Evolutionary conservation across 2,797 vertebrate species (phyloP).

Genomic region (Triplophysa bombifrons): DNA sequence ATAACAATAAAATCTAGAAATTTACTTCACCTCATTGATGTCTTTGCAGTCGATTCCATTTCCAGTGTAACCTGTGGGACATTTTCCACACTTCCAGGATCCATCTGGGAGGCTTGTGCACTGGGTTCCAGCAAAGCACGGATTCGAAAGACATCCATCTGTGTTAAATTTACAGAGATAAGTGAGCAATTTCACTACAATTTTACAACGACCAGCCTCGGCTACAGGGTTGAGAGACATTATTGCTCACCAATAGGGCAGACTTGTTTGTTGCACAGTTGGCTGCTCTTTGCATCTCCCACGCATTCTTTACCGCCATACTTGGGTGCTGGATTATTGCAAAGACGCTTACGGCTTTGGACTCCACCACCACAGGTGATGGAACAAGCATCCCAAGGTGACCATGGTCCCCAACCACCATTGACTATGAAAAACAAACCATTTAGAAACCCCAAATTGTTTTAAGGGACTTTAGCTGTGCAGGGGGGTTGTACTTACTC

Average conservation of each 20-base stretch:
- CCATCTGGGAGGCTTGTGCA: conserved; percentile 93
- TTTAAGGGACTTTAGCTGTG: not conserved
- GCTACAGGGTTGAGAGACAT: not conserved
- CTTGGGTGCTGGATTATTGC: conserved; percentile 88
- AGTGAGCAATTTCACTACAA: not conserved
- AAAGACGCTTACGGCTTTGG: conserved; percentile 89
- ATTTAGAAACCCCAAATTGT: not conserved
- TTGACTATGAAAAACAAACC: conserved; percentile 77
- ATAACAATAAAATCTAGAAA: no score
- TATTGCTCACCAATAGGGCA: conserved; percentile 89
- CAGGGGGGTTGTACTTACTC: conserved; percentile 77
- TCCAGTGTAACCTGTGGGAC: conserved; percentile 89
- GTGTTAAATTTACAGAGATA: conserved; percentile 40
- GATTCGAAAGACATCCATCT: conserved; percentile 97
- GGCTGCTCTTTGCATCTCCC: conserved; percentile 82
- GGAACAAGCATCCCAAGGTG: conserved; percentile 90
- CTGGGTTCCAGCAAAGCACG: conserved; percentile 89
- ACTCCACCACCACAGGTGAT: conserved; percentile 89
- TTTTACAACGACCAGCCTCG: not conserved
- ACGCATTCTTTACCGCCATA: conserved; percentile 91
- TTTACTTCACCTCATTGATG: conserved; percentile 85
- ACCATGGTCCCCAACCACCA: conserved; percentile 97
- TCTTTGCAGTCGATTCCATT: conserved; percentile 92
- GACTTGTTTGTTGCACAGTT: conserved; percentile 89
- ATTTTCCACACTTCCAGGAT: conserved; percentile 95